Base-by-base conservation (phyloP, 1,140 invertebrate species). In the Cydia fagiglandana region DNA sequence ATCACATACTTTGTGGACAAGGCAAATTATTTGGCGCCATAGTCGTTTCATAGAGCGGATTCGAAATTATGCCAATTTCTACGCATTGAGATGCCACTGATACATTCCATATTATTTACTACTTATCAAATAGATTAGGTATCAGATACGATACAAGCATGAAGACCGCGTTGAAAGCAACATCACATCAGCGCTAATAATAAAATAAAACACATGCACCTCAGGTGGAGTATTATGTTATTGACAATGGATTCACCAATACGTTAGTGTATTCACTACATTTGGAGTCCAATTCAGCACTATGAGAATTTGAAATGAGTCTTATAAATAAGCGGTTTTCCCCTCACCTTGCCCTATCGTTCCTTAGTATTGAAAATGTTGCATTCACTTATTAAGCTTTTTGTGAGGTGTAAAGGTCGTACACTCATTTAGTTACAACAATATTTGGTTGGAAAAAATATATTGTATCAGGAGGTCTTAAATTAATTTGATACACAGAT, bases 341-440 rank as follows among this genome's bases (percentile, higher is more conserved):
- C 53, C 20, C 9, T 61, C 20, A 61, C 56, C 56, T n/a, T 24
- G 56, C 56, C 56, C 56, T 24, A 12, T 24, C 20, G 9, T 24
- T 61, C 20, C 56, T 7, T 24, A 61, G 56, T 61, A 61, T n/a
- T 61, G 56, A 24, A 24, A 61, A 61, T 61, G 56, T 24, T 61
- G 56, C 56, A 61, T 61, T 24, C 56, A 24, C 56, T 61, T 24
- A 3, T 61, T 24, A 61, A 24, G 56, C 56, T 61, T 61, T 61
- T 61, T 61, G 56, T 61, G 56, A 61, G 56, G 56, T 61, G 56
- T 24, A 61, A 61, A 24, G 56, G 56, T 24, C 56, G 6, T 61
- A 61, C 56, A 24, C 56, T 3, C 15, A 61, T 24, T 61, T 61
- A 61, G 56, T 20, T 61, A 15, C 53, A 56, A 17, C 15, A 17